Conservation (phyloP, 2,797 vertebrate species). For the Acrocephalus scirpaceus region DNA sequence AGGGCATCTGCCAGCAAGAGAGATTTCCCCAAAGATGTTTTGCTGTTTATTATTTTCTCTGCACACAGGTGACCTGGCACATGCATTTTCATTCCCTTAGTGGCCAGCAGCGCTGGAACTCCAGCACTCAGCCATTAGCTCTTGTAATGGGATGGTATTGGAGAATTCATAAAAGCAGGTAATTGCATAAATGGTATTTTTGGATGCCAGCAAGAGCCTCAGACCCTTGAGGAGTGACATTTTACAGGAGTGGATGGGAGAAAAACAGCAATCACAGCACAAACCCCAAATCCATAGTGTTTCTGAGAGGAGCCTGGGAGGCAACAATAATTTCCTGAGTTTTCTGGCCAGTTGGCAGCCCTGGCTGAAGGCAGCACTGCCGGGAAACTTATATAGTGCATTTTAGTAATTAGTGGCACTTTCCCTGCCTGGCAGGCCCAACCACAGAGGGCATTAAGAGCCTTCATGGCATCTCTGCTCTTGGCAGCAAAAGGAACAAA, state of each 20-base stretch:
- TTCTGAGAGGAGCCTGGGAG: neutral
- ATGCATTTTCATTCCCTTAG: neutral
- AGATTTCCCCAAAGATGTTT: neutral
- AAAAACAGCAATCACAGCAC: neutral
- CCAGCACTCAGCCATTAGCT: neutral
- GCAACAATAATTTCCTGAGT: neutral
- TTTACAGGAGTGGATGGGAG: neutral
- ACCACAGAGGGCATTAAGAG: neutral
- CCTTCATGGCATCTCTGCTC: neutral
- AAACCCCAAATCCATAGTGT: neutral
- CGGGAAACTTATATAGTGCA: neutral
- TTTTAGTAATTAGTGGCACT: conserved; percentile 5
- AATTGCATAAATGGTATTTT: conserved; percentile 8
- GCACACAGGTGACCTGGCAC: neutral
- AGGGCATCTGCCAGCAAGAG: neutral
- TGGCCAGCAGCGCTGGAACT: neutral
- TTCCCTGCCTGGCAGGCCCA: neutral
- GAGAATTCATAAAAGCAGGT: neutral
- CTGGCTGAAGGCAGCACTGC: neutral
- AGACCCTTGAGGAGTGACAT: neutral
- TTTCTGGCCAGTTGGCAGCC: neutral
- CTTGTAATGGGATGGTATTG: neutral
- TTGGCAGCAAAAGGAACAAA: neutral
- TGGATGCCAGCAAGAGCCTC: neutral
- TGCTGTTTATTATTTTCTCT: neutral